Evolutionary conservation across 2,888 invertebrate species (phyloP), one percentile per base, ranked within the genome.

Genomic region (Scaptomyza parva): DNA sequence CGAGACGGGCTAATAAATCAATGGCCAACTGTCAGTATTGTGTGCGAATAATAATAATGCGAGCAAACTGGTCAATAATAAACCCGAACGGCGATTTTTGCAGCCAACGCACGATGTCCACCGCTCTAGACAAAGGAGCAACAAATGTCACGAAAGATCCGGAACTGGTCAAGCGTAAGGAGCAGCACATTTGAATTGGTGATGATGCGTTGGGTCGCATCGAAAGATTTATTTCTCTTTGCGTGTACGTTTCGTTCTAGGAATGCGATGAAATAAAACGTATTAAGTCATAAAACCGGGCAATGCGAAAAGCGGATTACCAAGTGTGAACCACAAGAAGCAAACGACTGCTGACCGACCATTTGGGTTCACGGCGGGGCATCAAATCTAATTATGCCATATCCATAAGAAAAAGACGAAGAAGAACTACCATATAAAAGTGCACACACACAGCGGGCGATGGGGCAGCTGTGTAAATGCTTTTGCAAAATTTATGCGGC

Each of bases 11-110:
- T 79, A 86, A 90, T 90, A 89, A 89, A 89, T 89, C 89, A 90
- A 79, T 81, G 58, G 70, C 62, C 85, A 88, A 88, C 84, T 89
- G 90, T 89, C 90, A 90, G 86, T 83, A 90, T 88, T 90, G 85
- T 88, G 82, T 76, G 82, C 70, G 86, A 53, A 86, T 83, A 82
- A 82, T 82, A 82, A 87, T 82, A 82, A 87, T 82, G 83, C 86
- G 17, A 60, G 64, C 82, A 72, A 78, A 78, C 88, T 85, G 88
- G 86, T 87, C 82, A 82, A 82, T 87, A 87, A 85, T 87, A 82
- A 85, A 82, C 64, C 63, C 67, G 53, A 83, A 67, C 17, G 48
- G 59, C 11, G 26, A 45, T 24, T 45, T 22, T 47, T 1, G 33
- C 30, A 43, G 66, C n/a, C 20, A 30, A 14, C 9, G 64, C 37